These are phyloP conservation scores for Stratiolaelaps scimitus DNA, from an alignment of 1,140 invertebrate genomes.

Conservation along the genomic window DNA sequence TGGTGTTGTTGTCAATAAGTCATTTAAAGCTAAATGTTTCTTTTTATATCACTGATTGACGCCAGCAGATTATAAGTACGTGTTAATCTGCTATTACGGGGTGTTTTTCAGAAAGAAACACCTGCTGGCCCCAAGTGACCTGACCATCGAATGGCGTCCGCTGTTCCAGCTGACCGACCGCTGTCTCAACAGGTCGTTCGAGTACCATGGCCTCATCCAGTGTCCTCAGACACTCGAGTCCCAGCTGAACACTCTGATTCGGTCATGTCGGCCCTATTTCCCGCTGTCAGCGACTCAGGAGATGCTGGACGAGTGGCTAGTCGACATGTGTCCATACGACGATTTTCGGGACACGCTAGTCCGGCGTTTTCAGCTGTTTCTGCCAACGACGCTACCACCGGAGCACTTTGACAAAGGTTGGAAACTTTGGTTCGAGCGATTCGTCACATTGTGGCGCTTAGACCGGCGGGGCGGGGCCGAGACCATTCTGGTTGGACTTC, in stretches of 20 bases:
- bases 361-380: conserved; percentile 55
- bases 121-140: conserved; percentile 60
- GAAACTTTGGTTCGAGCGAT: conserved; percentile 68
- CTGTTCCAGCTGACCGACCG: conserved; percentile 55
- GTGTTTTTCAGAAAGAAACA: conserved; percentile 54
- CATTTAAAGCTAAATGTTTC: too few species aligned
- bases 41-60: too few species aligned
- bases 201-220: conserved; percentile 47
- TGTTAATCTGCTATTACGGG: too few species aligned
- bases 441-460: conserved; percentile 59
- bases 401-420: conserved; percentile 52
- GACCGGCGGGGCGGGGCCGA: neutral
- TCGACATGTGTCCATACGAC: conserved; percentile 57
- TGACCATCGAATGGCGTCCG: conserved; percentile 71
- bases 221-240: conserved; percentile 40
- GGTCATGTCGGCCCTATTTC: conserved; percentile 51
- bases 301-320: conserved; percentile 69
- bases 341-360: conserved; percentile 52
- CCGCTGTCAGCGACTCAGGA: conserved; percentile 61
- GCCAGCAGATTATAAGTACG: too few species aligned
- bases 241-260: conserved; percentile 40
- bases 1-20: too few species aligned
- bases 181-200: conserved; percentile 46
- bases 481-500: conserved; percentile 55
- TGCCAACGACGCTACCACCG: conserved; percentile 56